Evolutionary conservation across 2,888 invertebrate genomes (phyloP).

Genomic region (Atethmia centrago): DNA sequence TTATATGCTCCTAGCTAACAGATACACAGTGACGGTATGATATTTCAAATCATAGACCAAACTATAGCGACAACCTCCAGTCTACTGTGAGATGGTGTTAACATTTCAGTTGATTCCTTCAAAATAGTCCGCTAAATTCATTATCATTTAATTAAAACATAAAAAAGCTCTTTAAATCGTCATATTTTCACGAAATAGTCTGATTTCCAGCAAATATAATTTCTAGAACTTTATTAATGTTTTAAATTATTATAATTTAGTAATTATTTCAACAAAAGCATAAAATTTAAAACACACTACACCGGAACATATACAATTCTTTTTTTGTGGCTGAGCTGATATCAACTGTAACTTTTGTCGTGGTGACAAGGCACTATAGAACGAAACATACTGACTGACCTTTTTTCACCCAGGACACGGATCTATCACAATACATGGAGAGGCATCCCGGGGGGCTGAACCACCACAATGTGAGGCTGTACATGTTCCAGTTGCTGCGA

Average conservation of each 20-base stretch:
- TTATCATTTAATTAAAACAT: no score
- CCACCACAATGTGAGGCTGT: conserved; percentile 98
- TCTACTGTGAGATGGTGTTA: background rate
- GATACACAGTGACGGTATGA: no score
- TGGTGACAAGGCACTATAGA: background rate
- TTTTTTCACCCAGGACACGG: conserved; percentile 95
- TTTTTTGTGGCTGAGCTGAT: background rate
- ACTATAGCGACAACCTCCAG: background rate
- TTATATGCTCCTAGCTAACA: background rate
- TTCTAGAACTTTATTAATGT: no score
- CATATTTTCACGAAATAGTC: no score
- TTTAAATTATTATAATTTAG: no score
- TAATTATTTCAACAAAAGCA: no score
- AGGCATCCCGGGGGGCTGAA: conserved; percentile 98
- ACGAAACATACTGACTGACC: background rate
- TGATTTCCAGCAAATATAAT: no score
- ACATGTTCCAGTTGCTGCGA: conserved; percentile 98
- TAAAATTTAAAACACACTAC: no score
- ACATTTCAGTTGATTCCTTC: no score
- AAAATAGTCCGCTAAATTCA: no score
- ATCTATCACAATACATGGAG: conserved; percentile 99
- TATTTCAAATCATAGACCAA: background rate
- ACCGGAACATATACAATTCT: background rate
- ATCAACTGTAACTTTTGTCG: no score
- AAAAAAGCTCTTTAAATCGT: no score